Evolutionary conservation across 2,113 vertebrate species (phyloP).

Genomic region (Anhinga anhinga): DNA sequence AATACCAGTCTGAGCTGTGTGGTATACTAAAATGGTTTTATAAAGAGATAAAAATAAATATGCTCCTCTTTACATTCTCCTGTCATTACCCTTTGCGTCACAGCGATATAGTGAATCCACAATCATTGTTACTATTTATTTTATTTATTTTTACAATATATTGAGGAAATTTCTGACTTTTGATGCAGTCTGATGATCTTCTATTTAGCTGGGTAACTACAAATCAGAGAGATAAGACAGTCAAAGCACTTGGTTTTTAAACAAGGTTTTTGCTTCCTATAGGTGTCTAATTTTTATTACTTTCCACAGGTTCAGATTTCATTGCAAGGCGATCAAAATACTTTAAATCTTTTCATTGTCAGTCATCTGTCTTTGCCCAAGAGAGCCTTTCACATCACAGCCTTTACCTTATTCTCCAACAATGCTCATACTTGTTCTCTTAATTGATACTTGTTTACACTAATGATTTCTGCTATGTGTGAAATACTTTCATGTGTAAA

Average conservation of each 20-base stretch:
- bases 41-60: constrained; percentile 57
- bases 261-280: not conserved
- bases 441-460: constrained; percentile 61
- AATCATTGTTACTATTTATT: not conserved
- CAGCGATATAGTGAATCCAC: not conserved
- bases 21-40: constrained; percentile 26
- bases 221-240: not conserved
- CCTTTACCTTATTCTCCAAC: constrained; percentile 36
- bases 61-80: constrained; percentile 18
- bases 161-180: not conserved
- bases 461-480: constrained; percentile 52
- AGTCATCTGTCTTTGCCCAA: constrained; percentile 13
- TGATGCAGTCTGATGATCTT: not conserved
- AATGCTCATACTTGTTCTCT: constrained; percentile 45
- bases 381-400: constrained; percentile 31
- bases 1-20: constrained; percentile 25
- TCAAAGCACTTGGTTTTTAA: not conserved
- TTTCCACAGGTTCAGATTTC: constrained; percentile 22
- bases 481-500: constrained; percentile 60
- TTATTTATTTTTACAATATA: not conserved
- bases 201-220: not conserved
- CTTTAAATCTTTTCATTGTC: constrained; percentile 21
- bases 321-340: not conserved
- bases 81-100: constrained; percentile 20
- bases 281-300: constrained; percentile 21